Base-by-base conservation (phyloP, 2,888 invertebrate species). In the Lypha dubia region DNA sequence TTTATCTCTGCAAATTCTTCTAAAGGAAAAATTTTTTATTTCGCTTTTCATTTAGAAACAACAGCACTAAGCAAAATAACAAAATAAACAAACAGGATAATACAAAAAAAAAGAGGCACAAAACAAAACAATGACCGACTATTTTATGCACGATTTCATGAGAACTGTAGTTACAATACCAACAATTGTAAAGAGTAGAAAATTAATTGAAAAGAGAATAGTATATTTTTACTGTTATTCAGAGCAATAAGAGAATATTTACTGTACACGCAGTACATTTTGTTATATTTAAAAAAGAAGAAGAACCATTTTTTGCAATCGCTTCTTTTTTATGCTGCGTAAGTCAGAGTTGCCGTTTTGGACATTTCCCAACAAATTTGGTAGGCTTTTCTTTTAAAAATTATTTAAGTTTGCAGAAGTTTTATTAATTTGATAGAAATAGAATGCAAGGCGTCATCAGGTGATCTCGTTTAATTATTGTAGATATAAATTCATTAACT, bases 61-160 rank as follows among this genome's bases (percentile, higher is more conserved):
- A 53, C 20, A 63, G 24, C 20, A 38, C 38, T 56, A 56, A 41
- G 38, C 17, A 35, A 41, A 74, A n/a, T 28, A 83, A 75, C 41
- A 63, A 79, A 68, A 22, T 28, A 68, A 62, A 77, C 62, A 70
- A 75, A 60, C 58, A 71, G 56, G 35, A 71, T 20, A 83, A 71
- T 53, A 63, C 79, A 80, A 71, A 56, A 79, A 70, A 56, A 62
- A 84, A 80, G 68, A 53, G 41, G 38, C 35, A 74, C 41, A 77
- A 84, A 67, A 49, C 62, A 80, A 76, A 63, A 81, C 73, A 84
- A 81, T 77, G 35, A 56, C 46, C 53, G 67, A 63, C 62, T 60
- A 70, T 84, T 77, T 68, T 51, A 77, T 79, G 74, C 81, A 77
- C 63, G 65, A 84, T 84, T 84, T 81, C 70, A 28, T 60, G 67